Base-by-base conservation (phyloP, 2,113 vertebrate genomes). In the Sturnira hondurensis region DNA sequence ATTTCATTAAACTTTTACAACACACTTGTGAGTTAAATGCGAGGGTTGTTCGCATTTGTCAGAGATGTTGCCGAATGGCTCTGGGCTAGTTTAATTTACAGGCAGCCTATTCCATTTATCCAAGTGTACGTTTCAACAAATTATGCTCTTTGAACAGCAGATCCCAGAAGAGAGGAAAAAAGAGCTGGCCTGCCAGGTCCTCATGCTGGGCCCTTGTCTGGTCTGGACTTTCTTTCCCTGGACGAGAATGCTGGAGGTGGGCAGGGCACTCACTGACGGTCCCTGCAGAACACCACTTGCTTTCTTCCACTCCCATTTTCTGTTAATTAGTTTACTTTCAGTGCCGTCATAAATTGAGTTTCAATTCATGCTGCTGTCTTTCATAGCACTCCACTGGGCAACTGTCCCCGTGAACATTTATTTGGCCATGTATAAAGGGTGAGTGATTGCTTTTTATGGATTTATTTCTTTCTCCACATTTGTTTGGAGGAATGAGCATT, bases 1-100 rank as follows among this genome's bases (percentile, higher is more conserved):
- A 43, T 88, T 87, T 85, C 33, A 56, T 90, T 74, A 92, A 36
- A 43, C 45, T 65, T 95, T 95, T 61, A 56, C 7, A 68, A 50
- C 65, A 54, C 71, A 14, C 4, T 56, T 85, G 52, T 91, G 78
- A 61, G 52, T 86, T 76, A 47, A 91, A 68, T 22, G 28, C 11
- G 4, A 11, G 20, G 33, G 9, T 3, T 80, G 6, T 26, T 74
- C 24, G n/a, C 26, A 12, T 77, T 43, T 88, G 31, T 91, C 89
- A 92, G 91, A 90, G 31, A 43, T 58, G 65, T n/a, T 82, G 10
- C 17, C 83, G 56, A 90, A 56, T 85, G 82, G 19, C 89, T 77
- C 20, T 22, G 38, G 67, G 41, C 24, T 45, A 45, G 68, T 26
- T 91, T 67, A 47, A 43, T 84, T 92, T 36, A 50, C 50, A 45